A percentile compares a stretch with the other conserved stretches of the same genome.
Conservation (phyloP, 2,113 vertebrate genomes). For the Sylvilagus bachmani region DNA sequence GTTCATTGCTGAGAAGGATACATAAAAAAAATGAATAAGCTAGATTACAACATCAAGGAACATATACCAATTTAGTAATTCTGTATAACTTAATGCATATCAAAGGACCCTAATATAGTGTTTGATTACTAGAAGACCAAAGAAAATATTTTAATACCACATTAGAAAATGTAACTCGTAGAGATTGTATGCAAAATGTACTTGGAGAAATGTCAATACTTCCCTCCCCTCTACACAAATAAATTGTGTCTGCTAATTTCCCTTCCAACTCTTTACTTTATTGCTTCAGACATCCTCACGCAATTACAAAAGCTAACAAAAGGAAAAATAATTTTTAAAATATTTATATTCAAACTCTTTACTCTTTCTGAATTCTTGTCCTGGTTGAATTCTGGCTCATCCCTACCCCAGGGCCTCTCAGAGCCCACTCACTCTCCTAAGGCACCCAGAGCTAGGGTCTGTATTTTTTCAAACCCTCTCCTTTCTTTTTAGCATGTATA, state of each 20-base stretch:
- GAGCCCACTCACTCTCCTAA: background rate
- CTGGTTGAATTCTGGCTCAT: background rate
- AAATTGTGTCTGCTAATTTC: background rate
- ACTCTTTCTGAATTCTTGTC: background rate
- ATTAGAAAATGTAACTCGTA: background rate
- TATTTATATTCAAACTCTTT: background rate
- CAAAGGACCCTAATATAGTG: background rate
- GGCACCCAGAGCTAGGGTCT: background rate
- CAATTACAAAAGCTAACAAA: background rate
- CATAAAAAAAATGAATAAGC: background rate
- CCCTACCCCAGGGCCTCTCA: background rate
- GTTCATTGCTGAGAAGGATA: background rate
- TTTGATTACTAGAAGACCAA: background rate
- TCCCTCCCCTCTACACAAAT: too few species aligned
- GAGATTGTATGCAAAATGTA: background rate
- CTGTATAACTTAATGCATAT: background rate
- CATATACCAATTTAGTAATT: background rate
- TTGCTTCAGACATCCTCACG: background rate
- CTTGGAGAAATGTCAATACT: background rate
- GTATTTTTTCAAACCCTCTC: background rate
- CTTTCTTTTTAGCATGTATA: background rate
- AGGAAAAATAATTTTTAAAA: background rate
- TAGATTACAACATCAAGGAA: background rate
- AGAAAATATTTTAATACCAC: background rate
- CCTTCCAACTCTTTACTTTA: background rate